Conservation (phyloP, 2,113 vertebrate genomes). For the Lagenorhynchus albirostris region DNA sequence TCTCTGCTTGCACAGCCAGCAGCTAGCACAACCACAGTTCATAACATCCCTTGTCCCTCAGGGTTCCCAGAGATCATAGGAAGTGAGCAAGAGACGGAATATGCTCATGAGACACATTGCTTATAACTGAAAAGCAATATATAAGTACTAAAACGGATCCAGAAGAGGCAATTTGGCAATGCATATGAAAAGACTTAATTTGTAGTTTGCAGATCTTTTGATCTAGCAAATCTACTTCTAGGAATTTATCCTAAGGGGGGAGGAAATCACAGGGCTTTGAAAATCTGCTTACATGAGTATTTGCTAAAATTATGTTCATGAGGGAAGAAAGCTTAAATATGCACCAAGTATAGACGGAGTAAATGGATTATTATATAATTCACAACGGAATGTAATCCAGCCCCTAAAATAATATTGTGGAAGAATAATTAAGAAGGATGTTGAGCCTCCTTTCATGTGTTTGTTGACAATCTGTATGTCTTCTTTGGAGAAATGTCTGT, state of each 20-base stretch:
- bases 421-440: conserved; percentile 15
- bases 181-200: conserved; percentile 21
- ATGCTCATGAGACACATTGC: background rate
- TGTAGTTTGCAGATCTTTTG: conserved; percentile 52
- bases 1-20: background rate
- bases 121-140: conserved; percentile 22
- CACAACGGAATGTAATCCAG: background rate
- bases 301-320: conserved; percentile 38
- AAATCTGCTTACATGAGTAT: conserved; percentile 4
- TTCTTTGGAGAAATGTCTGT: too few relatives aligned
- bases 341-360: background rate
- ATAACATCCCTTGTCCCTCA: background rate
- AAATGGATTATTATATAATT: conserved; percentile 34
- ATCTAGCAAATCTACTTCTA: conserved; percentile 39
- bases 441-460: too few relatives aligned
- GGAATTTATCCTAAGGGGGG: conserved; percentile 12
- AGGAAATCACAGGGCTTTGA: background rate
- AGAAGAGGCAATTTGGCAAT: conserved; percentile 17
- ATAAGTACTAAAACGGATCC: background rate
- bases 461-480: too few relatives aligned
- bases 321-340: conserved; percentile 46
- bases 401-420: conserved; percentile 21
- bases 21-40: background rate
- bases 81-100: conserved; percentile 9
- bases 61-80: background rate